Base-by-base conservation (phyloP, 2,888 invertebrate genomes). In the Acronicta psi region DNA sequence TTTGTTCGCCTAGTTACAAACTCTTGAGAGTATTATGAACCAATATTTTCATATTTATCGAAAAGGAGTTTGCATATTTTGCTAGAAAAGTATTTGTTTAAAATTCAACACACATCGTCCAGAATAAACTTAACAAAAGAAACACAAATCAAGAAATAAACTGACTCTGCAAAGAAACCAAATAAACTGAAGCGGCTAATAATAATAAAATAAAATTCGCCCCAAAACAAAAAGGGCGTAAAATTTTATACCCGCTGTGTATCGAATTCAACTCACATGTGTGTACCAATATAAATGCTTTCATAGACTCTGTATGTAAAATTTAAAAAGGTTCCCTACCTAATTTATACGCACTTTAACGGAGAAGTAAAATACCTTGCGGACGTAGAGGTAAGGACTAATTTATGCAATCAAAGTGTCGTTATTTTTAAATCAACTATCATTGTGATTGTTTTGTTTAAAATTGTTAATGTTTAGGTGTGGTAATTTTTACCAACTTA, bases 201-300 rank as follows among this genome's bases (percentile, higher is more conserved):
- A 77, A 81, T 73, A 83, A 77, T 77, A 79, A 79, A 82, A 83
- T 76, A 75, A 75, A 77, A 68, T 67, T 74, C 70, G 56, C 43
- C 53, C 18, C 42, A 55, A 71, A 69, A 74, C 68, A 68, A 68
- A 69, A 60, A 58, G 55, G 62, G 53, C 76, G 64, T 85, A 85
- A 83, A 82, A 80, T 78, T 83, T 81, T 82, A 85, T 79, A 68
- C 52, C 41, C 47, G 45, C 55, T 68, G 61, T 59, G 44, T 55
- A 54, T 54, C 20, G 18, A 53, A 66, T 59, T 55, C 34, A 29
- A 42, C 58, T 56, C 41, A 56, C 56, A 52, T 58, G 47, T 23
- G 49, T 56, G 11, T 50, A 31, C 37, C 52, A 41, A 55, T 29
- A 59, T 49, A 36, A 17, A 41, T 41, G 25, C 44, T 41, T 56